Conservation (phyloP, 2,113 vertebrate genomes). For the Serilophus lunatus region DNA sequence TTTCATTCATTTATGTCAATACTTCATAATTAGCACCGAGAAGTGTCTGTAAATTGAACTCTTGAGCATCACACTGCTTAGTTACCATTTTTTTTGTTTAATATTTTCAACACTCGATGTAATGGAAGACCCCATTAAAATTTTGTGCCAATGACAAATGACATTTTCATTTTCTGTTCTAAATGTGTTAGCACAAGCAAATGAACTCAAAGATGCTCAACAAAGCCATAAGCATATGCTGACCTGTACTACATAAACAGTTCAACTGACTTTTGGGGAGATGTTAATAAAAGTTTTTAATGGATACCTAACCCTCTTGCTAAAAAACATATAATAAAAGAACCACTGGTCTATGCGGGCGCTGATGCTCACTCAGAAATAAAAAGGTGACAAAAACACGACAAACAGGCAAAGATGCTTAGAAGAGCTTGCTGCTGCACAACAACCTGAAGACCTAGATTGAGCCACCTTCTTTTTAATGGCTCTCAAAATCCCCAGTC, state of each 20-base stretch:
- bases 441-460: not conserved
- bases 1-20: conserved; percentile 68
- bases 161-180: conserved; percentile 20
- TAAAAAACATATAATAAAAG: not conserved
- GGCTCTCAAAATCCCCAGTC: not conserved
- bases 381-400: not conserved
- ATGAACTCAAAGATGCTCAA: not conserved
- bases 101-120: conserved; percentile 38
- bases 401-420: not conserved
- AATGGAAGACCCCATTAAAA: conserved; percentile 23
- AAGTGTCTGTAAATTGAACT: conserved; percentile 62
- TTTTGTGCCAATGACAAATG: conserved; percentile 9
- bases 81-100: conserved; percentile 4
- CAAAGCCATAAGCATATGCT: not conserved
- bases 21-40: conserved; percentile 55
- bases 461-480: not conserved
- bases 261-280: not conserved
- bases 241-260: not conserved
- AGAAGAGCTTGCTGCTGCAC: not conserved
- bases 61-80: conserved; percentile 35
- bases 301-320: not conserved
- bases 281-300: not conserved
- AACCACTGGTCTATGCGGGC: not conserved
- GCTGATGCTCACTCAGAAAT: not conserved
- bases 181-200: not conserved